Percentiles rank a stretch among this genome's conserved stretches.
Conservation (phyloP, 2,888 invertebrate genomes). For the Lordiphosa fenestrarum region DNA sequence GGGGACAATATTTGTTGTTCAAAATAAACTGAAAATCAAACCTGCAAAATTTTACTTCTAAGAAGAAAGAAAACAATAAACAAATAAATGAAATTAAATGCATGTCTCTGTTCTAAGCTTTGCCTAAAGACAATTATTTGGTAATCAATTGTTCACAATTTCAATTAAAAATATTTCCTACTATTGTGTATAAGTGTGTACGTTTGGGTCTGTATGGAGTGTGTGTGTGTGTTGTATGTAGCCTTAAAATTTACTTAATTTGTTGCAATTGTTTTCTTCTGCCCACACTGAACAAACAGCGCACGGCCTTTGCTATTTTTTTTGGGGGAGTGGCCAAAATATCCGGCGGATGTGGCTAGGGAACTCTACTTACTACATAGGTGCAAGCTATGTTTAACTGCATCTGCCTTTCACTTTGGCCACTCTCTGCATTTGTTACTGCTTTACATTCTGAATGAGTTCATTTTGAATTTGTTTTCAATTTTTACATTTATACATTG, state of each 20-base stretch:
- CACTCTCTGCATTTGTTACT: conserved; percentile 29
- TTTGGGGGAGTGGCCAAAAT: conserved; percentile 32
- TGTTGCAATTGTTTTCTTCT: conserved; percentile 47
- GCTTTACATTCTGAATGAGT: conserved; percentile 72
- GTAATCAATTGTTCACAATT: conserved; percentile 25
- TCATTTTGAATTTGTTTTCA: conserved; percentile 38
- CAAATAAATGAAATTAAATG: conserved; percentile 2
- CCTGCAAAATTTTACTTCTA: background rate
- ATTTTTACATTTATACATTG: conserved; percentile 19
- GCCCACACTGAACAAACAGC: conserved; percentile 71
- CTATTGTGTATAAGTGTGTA: conserved; percentile 24
- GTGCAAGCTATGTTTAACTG: conserved; percentile 16
- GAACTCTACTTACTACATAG: conserved; percentile 2
- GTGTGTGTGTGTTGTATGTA: conserved; percentile 6
- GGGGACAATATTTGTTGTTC: conserved; percentile 27
- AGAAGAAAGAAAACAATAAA: conserved; percentile 8
- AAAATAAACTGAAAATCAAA: conserved; percentile 28
- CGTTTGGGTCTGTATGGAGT: conserved; percentile 11
- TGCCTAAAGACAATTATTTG: conserved; percentile 28
- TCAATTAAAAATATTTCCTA: conserved; percentile 23
- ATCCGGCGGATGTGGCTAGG: conserved; percentile 17
- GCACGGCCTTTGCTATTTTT: conserved; percentile 55
- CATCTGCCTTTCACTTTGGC: conserved; percentile 32
- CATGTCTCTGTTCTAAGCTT: conserved; percentile 13
- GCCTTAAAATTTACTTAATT: conserved; percentile 51